These are phyloP conservation scores for Cavia porcellus DNA, from an alignment of 2,113 vertebrate species.

Conservation along the genomic window DNA sequence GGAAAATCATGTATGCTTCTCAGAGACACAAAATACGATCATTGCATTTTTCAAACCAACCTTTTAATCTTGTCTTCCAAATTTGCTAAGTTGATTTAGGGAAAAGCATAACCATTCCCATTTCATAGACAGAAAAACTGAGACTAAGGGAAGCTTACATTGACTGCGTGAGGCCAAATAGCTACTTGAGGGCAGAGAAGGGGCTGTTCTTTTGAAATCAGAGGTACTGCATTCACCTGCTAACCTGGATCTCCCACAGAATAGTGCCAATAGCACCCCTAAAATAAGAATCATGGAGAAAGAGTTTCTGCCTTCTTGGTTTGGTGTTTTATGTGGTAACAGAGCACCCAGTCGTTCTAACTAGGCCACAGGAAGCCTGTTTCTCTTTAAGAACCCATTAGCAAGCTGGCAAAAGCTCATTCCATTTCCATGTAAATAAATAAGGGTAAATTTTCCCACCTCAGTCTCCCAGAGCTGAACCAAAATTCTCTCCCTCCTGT, in stretches of 20 bases:
- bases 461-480: slow-evolving; percentile 66
- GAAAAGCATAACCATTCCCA: not conserved
- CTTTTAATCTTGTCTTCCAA: not conserved
- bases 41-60: slow-evolving; percentile 3
- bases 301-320: not conserved
- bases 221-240: not conserved
- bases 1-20: slow-evolving; percentile 60
- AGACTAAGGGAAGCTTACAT: not conserved
- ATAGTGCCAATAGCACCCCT: not conserved
- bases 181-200: not conserved
- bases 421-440: slow-evolving; percentile 70
- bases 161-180: not conserved
- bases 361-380: slow-evolving; percentile 59
- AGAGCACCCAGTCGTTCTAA: slow-evolving; percentile 52
- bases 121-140: slow-evolving; percentile 2
- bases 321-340: slow-evolving; percentile 35
- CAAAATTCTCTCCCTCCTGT: slow-evolving; percentile 62
- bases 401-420: slow-evolving; percentile 66
- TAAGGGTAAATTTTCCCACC: slow-evolving; percentile 69
- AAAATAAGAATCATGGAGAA: slow-evolving; percentile 3
- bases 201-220: not conserved
- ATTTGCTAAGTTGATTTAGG: slow-evolving; percentile 28
- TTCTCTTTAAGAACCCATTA: slow-evolving; percentile 76
- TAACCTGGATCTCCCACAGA: not conserved
- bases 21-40: slow-evolving; percentile 58